These are phyloP conservation scores for Metacarcinus magister DNA, from an alignment of 2,888 invertebrate genomes.

Conservation along the genomic window DNA sequence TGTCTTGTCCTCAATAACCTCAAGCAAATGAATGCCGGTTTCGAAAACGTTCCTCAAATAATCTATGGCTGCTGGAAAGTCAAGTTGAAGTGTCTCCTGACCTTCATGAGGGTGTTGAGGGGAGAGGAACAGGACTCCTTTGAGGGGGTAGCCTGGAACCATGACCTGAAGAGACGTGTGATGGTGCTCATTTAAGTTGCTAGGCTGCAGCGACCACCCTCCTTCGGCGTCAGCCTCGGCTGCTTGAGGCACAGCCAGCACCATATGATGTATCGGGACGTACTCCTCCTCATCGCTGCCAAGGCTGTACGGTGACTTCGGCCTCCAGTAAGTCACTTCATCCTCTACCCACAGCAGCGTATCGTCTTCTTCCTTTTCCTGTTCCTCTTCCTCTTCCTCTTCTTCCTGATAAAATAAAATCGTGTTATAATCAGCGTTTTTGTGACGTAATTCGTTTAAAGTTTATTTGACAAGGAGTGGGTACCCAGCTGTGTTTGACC, in stretches of 20 bases:
- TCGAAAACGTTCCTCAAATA: background rate
- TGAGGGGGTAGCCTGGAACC: background rate
- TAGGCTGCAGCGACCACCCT: slow-evolving; percentile 4
- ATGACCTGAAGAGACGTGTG: background rate
- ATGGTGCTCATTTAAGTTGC: background rate
- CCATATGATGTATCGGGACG: background rate
- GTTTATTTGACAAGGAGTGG: background rate
- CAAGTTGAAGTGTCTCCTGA: background rate
- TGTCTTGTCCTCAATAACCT: background rate
- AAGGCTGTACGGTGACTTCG: background rate
- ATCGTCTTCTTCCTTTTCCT: background rate
- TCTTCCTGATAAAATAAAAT: background rate
- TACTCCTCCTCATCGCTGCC: background rate
- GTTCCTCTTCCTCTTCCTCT: background rate
- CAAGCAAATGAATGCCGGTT: slow-evolving; percentile 1
- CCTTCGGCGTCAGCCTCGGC: background rate
- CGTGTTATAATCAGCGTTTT: background rate
- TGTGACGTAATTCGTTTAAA: background rate
- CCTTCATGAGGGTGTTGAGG: background rate
- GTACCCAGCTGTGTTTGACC: background rate
- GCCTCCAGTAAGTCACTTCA: background rate
- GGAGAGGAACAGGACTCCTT: background rate
- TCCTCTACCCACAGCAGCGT: background rate
- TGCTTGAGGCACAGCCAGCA: background rate
- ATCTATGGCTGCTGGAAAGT: background rate